phyloP scores from a whole-genome alignment of 1,140 invertebrate genomes.

The Brachionus calyciflorus region DNA sequence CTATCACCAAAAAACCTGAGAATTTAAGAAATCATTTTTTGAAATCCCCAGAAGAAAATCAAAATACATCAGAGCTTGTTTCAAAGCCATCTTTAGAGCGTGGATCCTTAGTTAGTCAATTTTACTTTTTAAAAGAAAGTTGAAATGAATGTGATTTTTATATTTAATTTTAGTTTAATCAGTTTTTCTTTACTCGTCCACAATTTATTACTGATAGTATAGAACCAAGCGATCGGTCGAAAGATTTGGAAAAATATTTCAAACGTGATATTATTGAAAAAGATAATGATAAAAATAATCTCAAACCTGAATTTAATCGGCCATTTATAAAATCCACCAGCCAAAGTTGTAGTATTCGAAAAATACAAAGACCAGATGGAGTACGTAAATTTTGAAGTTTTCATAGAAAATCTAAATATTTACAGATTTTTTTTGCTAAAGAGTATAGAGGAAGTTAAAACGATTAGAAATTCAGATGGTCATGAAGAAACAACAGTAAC shows the following conservation, averaged over 20 bases:
- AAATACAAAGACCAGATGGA: constrained; percentile 43
- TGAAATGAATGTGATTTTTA: neutral
- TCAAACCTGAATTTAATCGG: neutral
- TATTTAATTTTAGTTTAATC: neutral
- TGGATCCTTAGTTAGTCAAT: neutral
- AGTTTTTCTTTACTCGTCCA: neutral
- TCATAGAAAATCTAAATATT: neutral
- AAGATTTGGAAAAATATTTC: constrained; percentile 2
- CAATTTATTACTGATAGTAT: neutral
- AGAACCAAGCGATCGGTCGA: neutral
- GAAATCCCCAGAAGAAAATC: neutral
- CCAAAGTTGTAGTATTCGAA: constrained; percentile 22
- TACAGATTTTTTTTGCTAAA: neutral
- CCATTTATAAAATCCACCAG: neutral
- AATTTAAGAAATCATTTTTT: constrained; percentile 29
- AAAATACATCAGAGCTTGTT: neutral
- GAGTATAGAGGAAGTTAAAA: constrained; percentile 45
- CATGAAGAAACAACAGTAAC: constrained; percentile 30
- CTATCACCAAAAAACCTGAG: neutral
- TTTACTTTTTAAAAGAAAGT: neutral
- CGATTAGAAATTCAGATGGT: constrained; percentile 27
- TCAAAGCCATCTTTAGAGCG: neutral
- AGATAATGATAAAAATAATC: neutral
- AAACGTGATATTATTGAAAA: neutral
- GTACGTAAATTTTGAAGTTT: too few relatives aligned